Conservation (phyloP, 1,140 invertebrate species). For the Epicauta chinensis region DNA sequence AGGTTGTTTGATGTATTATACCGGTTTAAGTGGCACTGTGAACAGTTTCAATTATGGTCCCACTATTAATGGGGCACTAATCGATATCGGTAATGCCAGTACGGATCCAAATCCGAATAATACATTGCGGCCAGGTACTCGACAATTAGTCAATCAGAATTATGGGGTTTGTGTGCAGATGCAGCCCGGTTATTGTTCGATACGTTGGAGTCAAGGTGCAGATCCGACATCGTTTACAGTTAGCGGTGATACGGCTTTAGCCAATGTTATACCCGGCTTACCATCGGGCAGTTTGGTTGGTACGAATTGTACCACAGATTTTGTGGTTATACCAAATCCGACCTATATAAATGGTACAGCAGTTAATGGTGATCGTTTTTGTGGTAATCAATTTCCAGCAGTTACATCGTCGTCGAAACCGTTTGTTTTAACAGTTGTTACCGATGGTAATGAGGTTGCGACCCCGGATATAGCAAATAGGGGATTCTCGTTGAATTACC, state of each 20-base stretch:
- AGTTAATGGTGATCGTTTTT: conserved; percentile 59
- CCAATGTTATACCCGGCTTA: conserved; percentile 38
- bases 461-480: conserved; percentile 56
- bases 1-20: conserved; percentile 76
- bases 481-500: conserved; percentile 64
- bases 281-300: conserved; percentile 33
- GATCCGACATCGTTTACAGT: conserved; percentile 63
- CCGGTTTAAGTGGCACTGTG: conserved; percentile 55
- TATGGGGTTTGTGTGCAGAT: conserved; percentile 70
- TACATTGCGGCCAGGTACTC: conserved; percentile 49
- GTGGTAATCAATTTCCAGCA: conserved; percentile 60
- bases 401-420: conserved; percentile 58
- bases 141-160: conserved; percentile 65
- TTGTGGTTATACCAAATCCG: conserved; percentile 68
- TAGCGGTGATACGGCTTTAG: conserved; percentile 48
- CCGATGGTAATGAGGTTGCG: conserved; percentile 47
- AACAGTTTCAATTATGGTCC: conserved; percentile 71
- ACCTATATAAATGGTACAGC: conserved; percentile 40
- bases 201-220: conserved; percentile 51
- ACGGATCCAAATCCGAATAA: conserved; percentile 33
- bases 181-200: conserved; percentile 58
- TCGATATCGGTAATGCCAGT: conserved; percentile 6
- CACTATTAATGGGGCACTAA: conserved; percentile 46
- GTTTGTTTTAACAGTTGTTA: conserved; percentile 67
- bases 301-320: conserved; percentile 59